Base-by-base conservation (phyloP, 1,140 invertebrate species). In the Apis cerana region DNA sequence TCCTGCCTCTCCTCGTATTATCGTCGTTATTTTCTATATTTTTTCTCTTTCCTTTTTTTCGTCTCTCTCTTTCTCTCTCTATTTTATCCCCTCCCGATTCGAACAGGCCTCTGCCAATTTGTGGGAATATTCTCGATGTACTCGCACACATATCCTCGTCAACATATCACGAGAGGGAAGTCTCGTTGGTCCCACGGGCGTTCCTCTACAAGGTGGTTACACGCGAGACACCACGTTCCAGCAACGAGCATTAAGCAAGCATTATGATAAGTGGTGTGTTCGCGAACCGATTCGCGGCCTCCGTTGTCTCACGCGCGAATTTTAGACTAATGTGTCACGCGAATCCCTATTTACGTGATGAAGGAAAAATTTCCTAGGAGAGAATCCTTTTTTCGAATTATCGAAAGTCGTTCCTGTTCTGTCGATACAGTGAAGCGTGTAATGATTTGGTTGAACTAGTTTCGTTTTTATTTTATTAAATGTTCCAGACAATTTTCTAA, bases 131-230 rank as follows among this genome's bases (percentile, higher is more conserved):
- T 89, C 84, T 81, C 80, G 86, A 79, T 76, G 72, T 59, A 82
- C 70, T 74, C 69, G 65, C 67, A 27, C 72, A 65, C 33, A 4
- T 33, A 33, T 74, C 75, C 84, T 69, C 58, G 65, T 21, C 62
- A 48, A 13, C 58, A 27, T 68, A 85, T 67, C 65, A 58, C 81
- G 65, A 85, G 91, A 91, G 88, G 90, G 89, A 92, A 90, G 90
- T 91, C 91, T 92, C 86, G 85, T 82, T 92, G 90, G 88, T 91
- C 93, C 91, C 92, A 91, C 92, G 92, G 91, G 88, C 87, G 87
- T 86, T 85, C 88, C 90, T 61, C 48, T 12, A 17, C 58, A 88
- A 88, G 89, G 84, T 90, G 83, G 89, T 89, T 85, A 89, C 92
- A 92, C 91, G 91, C 92, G 85, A 92, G 67, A 56, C 33, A 33